Evolutionary conservation across 2,797 vertebrate genomes (phyloP), one percentile per base, ranked within the genome.

Genomic region (Labroides dimidiatus): DNA sequence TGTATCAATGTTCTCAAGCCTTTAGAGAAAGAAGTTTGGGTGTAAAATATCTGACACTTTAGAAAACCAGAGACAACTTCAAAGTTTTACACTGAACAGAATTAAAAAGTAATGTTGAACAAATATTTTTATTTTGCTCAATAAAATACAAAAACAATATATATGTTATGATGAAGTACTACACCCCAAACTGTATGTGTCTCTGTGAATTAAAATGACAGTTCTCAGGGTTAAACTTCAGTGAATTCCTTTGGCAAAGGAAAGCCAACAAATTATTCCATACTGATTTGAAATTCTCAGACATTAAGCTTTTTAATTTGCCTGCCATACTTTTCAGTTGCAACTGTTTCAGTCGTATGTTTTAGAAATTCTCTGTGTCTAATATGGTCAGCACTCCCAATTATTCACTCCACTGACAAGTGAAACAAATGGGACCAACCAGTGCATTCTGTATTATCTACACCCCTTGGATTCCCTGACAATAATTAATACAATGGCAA

Each of bases 241-340:
- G 70, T 78, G 68, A 81, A 84, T 86, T 82, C 67, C 42, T 79
- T 84, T 90, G 87, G 86, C 87, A 90, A 49, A 47, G 73, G 69
- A 51, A 79, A 79, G 80, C 81, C 69, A 64, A 68, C 70, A 87
- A 89, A 89, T 89, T 89, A 89, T 86, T 90, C 79, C 84, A 84
- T 70, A 88, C 78, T 82, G 89, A 90, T 90, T 88, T 86, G 72
- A 89, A 95, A 94, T 94, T 94, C 91, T 92, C 95, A 93, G 94
- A 96, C 95, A 96, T 95, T 96, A 96, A 95, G 96, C 95, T 95
- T 96, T 96, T 96, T 97, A 95, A 96, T 97, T 97, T 96, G 94
- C 94, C 90, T 95, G 95, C 70, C 84, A 42, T 78, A 87, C 88
- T 89, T 93, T 93, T 92, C 87, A 91, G 82, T 96, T 95, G 95